These are phyloP conservation scores for Megaceryle maxima DNA, from an alignment of 2,113 vertebrate genomes.

Conservation along the genomic window DNA sequence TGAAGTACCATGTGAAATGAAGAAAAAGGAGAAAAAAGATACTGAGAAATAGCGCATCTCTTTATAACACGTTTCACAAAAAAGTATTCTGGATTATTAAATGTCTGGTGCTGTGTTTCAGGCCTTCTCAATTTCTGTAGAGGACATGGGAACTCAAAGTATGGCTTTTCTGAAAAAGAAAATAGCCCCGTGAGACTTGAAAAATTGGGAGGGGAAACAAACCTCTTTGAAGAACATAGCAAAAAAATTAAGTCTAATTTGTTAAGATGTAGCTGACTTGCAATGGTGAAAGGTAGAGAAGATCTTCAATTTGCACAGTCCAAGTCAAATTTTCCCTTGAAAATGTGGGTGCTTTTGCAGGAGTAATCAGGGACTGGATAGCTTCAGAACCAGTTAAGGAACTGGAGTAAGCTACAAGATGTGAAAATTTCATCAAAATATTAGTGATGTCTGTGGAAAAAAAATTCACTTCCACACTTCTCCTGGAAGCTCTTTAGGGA, in stretches of 20 bases:
- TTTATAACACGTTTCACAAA: not conserved
- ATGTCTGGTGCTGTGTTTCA: not conserved
- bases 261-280: not conserved
- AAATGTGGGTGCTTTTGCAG: not conserved
- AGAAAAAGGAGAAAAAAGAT: not conserved
- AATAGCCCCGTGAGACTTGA: not conserved
- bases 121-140: not conserved
- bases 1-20: not conserved
- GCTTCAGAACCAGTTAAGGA: not conserved
- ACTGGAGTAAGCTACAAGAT: not conserved
- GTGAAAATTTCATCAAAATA: not conserved
- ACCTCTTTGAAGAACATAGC: not conserved
- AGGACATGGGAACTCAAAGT: not conserved
- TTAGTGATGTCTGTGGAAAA: not conserved
- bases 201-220: not conserved
- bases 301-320: not conserved
- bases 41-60: not conserved
- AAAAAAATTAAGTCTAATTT: no score
- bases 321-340: not conserved
- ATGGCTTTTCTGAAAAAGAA: not conserved
- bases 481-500: not conserved
- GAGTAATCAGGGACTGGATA: not conserved
- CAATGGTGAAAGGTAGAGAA: not conserved
- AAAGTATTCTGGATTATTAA: not conserved
- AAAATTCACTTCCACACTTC: not conserved